Evolutionary conservation across 2,797 vertebrate species (phyloP).

Genomic region (Cyprinodon diabolis): DNA sequence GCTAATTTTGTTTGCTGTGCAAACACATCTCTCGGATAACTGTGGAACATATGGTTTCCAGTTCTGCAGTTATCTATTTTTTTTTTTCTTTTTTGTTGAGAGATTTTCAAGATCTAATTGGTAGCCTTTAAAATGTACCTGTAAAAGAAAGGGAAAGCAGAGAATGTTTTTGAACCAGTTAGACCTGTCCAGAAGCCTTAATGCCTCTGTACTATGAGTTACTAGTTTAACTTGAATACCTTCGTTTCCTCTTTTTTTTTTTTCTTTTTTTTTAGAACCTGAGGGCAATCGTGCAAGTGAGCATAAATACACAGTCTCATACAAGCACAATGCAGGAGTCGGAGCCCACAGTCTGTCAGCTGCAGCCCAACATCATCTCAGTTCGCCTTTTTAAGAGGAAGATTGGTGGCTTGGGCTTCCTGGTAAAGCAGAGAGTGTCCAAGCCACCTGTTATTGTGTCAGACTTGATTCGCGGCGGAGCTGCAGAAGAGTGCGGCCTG

Average conservation of each 20-base stretch:
- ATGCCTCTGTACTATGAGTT: conserved; percentile 31
- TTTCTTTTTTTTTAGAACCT: conserved; percentile 59
- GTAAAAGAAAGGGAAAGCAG: too few species aligned
- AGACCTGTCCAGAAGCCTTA: conserved; percentile 10
- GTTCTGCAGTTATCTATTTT: neutral
- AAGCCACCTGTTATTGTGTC: conserved; percentile 96
- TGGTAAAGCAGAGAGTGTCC: conserved; percentile 95
- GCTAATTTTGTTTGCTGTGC: neutral
- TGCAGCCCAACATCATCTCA: conserved; percentile 97
- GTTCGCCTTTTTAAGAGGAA: conserved; percentile 96
- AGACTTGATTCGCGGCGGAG: conserved; percentile 93
- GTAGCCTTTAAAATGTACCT: too few species aligned
- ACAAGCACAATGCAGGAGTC: conserved; percentile 89
- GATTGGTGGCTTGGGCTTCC: conserved; percentile 93
- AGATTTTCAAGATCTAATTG: too few species aligned
- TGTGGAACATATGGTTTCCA: neutral
- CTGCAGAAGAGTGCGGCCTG: conserved; percentile 95
- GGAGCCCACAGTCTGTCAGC: conserved; percentile 91
- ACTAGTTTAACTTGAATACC: conserved; percentile 28
- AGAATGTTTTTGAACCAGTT: too few species aligned
- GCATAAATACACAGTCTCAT: conserved; percentile 24
- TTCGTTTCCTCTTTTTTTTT: conserved; percentile 26
- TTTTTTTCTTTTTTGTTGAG: neutral
- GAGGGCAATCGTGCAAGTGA: conserved; percentile 38
- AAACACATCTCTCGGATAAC: neutral